Evolutionary conservation across 92 coral and sea anemone genomes (phyloP), one percentile per base, ranked within the genome.

Genomic region (Siderastrea radians): DNA sequence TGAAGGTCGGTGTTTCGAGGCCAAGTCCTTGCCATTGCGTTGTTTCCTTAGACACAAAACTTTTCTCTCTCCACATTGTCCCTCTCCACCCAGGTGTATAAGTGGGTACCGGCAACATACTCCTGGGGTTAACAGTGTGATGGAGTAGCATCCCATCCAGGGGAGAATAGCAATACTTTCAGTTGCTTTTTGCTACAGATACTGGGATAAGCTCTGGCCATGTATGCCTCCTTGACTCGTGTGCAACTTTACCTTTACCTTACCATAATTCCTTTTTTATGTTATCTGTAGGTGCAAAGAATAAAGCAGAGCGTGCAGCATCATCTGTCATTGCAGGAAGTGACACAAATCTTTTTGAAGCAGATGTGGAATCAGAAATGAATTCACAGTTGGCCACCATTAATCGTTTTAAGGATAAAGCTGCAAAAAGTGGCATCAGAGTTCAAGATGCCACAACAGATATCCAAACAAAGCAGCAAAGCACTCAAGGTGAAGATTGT

Each of bases 271-370:
- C 16, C 63, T 64, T 14, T 1, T 81, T 17, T 81, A 19, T 70
- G 17, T 68, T 69, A n/a, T 44, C 85, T 53, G 66, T 15, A 81
- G 86, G 77, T 68, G 53, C 85, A 54, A 52, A 68, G 9, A 54
- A 67, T 55, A 51, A 16, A 73, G 38, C 16, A 59, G 68, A 38
- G 14, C 1, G 26, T 16, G 54, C 19, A 73, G 57, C n/a, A 11
- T 51, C 6, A 14, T 73, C 77, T 16, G 59, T 16, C 15, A 6
- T 7, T 17, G 3, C 14, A 15, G 77, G 51, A 49, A 17, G 38
- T 49, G 59, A 49, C 47, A 12, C 6, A 17, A 26, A 6, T 1
- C 3, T n/a, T 4, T 64, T 57, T 67, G 62, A 53, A 82, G 70
- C 55, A 46, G 59, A 44, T 60, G 53, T 72, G 49, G 78, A 11